Evolutionary conservation across 2,888 invertebrate species (phyloP).

Genomic region (Lepidochitona cinerea): DNA sequence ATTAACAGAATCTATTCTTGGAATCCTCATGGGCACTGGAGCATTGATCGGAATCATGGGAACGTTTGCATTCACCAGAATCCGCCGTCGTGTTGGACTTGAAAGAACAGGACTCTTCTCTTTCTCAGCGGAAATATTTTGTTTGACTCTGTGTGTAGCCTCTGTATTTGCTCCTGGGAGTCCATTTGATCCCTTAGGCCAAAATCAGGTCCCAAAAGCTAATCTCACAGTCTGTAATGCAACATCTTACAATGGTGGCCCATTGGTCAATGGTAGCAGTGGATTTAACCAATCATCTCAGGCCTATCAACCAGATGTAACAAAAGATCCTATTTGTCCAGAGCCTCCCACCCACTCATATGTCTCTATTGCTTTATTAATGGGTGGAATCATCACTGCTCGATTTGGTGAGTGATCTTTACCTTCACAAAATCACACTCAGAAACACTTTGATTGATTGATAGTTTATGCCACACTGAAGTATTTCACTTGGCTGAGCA

Average conservation of each 20-base stretch:
- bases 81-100: constrained; percentile 62
- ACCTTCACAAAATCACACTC: too few species aligned
- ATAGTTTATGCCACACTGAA: too few species aligned
- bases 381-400: constrained; percentile 64
- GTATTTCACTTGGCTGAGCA: too few species aligned
- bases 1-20: constrained; percentile 66
- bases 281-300: too few species aligned
- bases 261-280: too few species aligned
- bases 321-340: not conserved
- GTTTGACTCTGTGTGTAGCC: constrained; percentile 66
- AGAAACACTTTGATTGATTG: too few species aligned
- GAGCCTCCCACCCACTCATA: constrained; percentile 19
- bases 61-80: constrained; percentile 69
- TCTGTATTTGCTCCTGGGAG: constrained; percentile 72
- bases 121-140: constrained; percentile 43
- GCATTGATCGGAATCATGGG: constrained; percentile 71
- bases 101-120: constrained; percentile 51
- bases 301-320: too few species aligned
- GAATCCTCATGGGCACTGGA: constrained; percentile 67
- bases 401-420: constrained; percentile 67
- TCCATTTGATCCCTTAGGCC: constrained; percentile 67
- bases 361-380: constrained; percentile 59
- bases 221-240: too few species aligned
- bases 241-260: too few species aligned
- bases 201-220: too few species aligned